Conservation (phyloP, 2,797 vertebrate genomes). For the Acrossocheilus fasciatus region DNA sequence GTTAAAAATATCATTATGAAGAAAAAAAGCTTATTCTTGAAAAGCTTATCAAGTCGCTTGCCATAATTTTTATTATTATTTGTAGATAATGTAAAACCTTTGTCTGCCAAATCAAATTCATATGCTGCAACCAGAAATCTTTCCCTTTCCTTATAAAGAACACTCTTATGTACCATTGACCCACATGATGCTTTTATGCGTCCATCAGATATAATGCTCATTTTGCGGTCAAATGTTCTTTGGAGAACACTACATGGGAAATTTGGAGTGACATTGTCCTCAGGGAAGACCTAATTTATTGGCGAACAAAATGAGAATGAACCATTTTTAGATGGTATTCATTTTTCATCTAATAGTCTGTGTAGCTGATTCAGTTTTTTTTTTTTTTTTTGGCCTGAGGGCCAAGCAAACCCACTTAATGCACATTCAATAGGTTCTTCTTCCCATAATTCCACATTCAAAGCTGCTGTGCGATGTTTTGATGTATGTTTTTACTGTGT, state of each 20-base stretch:
- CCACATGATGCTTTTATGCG: neutral
- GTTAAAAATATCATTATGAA: neutral
- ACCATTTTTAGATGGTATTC: slow-evolving; percentile 12
- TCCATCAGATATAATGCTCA: neutral
- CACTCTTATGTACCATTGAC: neutral
- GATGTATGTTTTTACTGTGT: slow-evolving; percentile 44
- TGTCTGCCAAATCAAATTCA: neutral
- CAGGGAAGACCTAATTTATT: slow-evolving; percentile 14
- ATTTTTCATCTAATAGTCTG: neutral
- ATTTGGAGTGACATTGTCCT: slow-evolving; percentile 10
- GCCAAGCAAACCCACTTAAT: slow-evolving; percentile 22
- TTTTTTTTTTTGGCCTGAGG: neutral
- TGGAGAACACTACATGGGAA: neutral
- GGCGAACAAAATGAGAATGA: neutral
- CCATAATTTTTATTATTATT: neutral
- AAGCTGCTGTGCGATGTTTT: slow-evolving; percentile 4
- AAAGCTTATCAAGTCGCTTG: neutral
- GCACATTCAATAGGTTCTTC: slow-evolving; percentile 26
- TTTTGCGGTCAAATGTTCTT: slow-evolving; percentile 26
- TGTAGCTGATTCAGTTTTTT: neutral
- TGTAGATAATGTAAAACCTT: neutral
- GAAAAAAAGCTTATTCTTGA: neutral
- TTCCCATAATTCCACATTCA: slow-evolving; percentile 35
- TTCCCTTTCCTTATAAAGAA: slow-evolving; percentile 5
- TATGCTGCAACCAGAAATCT: neutral